Evolutionary conservation across 2,888 invertebrate species (phyloP).

Genomic region (Galerucella nymphaeae): DNA sequence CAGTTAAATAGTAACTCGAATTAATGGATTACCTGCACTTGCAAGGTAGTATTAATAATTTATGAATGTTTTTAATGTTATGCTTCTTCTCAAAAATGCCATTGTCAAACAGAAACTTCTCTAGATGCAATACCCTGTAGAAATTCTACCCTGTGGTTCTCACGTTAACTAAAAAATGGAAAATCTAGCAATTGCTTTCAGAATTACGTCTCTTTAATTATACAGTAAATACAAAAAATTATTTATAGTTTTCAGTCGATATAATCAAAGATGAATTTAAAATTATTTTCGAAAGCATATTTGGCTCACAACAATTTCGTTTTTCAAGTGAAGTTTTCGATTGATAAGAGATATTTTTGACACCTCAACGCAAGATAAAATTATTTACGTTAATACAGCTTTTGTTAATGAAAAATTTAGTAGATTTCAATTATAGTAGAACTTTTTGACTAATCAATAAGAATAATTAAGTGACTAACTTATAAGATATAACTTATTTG

Average conservation of each 20-base stretch:
- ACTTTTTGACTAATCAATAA: slow-evolving; percentile 1
- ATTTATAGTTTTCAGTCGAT: no score
- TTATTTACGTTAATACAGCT: not conserved
- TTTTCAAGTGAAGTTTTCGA: not conserved
- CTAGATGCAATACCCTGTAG: no score
- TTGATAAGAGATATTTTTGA: not conserved
- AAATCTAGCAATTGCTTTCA: no score
- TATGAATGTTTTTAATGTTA: slow-evolving; percentile 14
- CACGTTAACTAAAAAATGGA: no score
- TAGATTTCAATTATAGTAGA: not conserved
- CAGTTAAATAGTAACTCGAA: slow-evolving; percentile 21
- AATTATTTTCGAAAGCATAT: not conserved
- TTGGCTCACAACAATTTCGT: not conserved
- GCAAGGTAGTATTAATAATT: slow-evolving; percentile 20
- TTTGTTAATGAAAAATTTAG: not conserved
- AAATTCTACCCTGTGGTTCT: no score
- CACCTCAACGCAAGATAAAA: not conserved
- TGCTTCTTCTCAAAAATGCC: slow-evolving; percentile 1
- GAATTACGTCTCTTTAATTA: no score
- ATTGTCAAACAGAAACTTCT: not conserved
- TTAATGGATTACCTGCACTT: slow-evolving; percentile 17
- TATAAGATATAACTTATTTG: not conserved
- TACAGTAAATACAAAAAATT: no score
- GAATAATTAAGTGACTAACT: slow-evolving; percentile 5
- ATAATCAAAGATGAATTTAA: no score